These are phyloP conservation scores for Psettodes erumei DNA, from an alignment of 2,113 vertebrate genomes.

Conservation along the genomic window DNA sequence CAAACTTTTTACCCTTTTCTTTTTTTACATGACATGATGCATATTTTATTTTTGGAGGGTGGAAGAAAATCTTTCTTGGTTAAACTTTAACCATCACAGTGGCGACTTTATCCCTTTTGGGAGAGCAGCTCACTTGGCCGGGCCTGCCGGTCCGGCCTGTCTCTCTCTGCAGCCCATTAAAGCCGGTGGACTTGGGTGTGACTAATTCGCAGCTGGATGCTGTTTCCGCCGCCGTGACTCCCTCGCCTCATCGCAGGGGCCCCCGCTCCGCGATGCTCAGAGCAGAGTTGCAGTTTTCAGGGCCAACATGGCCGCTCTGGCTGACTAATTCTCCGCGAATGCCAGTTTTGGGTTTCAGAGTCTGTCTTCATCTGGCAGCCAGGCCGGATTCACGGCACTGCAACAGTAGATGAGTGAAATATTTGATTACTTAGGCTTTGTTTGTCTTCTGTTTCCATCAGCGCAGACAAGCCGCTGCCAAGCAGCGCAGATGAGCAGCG, in stretches of 20 bases:
- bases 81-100: constrained; percentile 29
- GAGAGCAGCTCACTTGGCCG: constrained; percentile 10
- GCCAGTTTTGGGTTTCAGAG: constrained; percentile 37
- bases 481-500: constrained; percentile 41
- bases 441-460: constrained; percentile 25
- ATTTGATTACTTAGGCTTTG: constrained; percentile 32
- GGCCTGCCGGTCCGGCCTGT: not conserved
- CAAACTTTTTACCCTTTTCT: not conserved
- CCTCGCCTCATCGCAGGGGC: constrained; percentile 4
- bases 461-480: constrained; percentile 7
- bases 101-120: not conserved
- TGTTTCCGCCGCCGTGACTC: not conserved
- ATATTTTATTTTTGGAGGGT: too few species aligned
- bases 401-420: constrained; percentile 36
- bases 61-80: not conserved
- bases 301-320: constrained; percentile 7
- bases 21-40: too few species aligned
- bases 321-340: constrained; percentile 43
- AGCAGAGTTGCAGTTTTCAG: constrained; percentile 2
- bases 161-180: not conserved
- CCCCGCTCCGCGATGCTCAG: not conserved
- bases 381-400: not conserved
- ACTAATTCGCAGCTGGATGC: constrained; percentile 26
- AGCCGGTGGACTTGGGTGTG: not conserved
- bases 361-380: constrained; percentile 44